These are phyloP conservation scores for Liolophura sinensis DNA, from an alignment of 1,140 invertebrate genomes.

Conservation along the genomic window DNA sequence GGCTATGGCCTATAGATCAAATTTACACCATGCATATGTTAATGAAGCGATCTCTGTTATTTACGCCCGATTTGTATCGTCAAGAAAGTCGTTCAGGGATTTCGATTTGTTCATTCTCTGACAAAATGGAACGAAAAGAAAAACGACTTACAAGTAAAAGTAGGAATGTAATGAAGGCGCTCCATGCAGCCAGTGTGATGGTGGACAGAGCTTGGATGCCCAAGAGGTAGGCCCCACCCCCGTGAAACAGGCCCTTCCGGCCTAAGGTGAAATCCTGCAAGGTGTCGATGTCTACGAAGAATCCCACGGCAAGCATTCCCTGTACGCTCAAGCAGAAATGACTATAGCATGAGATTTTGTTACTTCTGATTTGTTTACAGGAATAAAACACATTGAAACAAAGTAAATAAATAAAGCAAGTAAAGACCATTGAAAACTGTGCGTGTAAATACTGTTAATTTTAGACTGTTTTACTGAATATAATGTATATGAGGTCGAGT, in stretches of 20 bases:
- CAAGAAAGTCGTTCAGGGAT: no score
- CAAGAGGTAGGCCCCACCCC: conserved; percentile 44
- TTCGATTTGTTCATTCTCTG: no score
- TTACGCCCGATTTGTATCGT: no score
- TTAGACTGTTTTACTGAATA: no score
- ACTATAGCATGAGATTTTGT: not conserved
- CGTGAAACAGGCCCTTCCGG: conserved; percentile 78
- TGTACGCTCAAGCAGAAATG: conserved; percentile 44
- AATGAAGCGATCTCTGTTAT: no score
- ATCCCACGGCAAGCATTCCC: conserved; percentile 84
- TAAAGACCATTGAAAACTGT: no score
- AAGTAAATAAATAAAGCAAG: no score
- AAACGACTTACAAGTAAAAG: conserved; percentile 26
- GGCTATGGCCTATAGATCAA: no score
- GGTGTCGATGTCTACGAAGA: conserved; percentile 85
- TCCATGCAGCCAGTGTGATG: conserved; percentile 35
- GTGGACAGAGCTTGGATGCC: conserved; percentile 41
- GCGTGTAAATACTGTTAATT: no score
- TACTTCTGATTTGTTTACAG: not conserved
- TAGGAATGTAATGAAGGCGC: conserved; percentile 18
- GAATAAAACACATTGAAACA: no score
- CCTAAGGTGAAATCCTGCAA: conserved; percentile 78
- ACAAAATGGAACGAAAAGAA: not conserved
- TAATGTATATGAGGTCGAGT: no score
- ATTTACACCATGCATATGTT: no score